phyloP scores from a whole-genome alignment of 2,113 vertebrate species.

The Clarias macrocephalus region DNA sequence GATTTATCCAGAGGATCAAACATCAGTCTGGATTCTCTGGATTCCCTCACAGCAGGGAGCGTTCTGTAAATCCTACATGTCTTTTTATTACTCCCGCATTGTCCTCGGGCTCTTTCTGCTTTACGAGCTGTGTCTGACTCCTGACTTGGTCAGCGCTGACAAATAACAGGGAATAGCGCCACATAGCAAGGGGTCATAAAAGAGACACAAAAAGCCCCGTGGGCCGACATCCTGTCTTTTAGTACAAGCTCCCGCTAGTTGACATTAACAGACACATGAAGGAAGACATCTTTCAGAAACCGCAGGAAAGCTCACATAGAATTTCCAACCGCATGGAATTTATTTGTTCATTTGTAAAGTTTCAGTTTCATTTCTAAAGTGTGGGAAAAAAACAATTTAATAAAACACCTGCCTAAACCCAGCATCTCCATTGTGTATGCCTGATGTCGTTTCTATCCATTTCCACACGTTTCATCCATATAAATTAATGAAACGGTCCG shows the following conservation, averaged over 20 bases:
- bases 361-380: no score
- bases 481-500: no score
- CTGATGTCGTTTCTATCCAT: no score
- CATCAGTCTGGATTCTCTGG: slow-evolving; percentile 41
- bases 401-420: no score
- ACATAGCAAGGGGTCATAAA: slow-evolving; percentile 54
- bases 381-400: no score
- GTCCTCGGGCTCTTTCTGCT: slow-evolving; percentile 42
- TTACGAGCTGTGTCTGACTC: slow-evolving; percentile 54
- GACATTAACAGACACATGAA: background rate
- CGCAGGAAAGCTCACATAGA: background rate
- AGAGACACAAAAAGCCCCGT: slow-evolving; percentile 35
- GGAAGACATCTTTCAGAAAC: background rate
- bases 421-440: no score
- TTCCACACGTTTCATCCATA: no score
- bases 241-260: slow-evolving; percentile 16
- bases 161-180: slow-evolving; percentile 44
- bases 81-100: slow-evolving; percentile 31
- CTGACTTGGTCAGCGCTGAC: slow-evolving; percentile 50
- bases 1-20: slow-evolving; percentile 25
- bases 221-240: slow-evolving; percentile 49
- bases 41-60: slow-evolving; percentile 21
- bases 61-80: background rate
- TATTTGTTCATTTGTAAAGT: background rate
- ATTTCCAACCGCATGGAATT: background rate